Conservation (phyloP, 2,797 vertebrate genomes). For the Taeniopygia guttata region DNA sequence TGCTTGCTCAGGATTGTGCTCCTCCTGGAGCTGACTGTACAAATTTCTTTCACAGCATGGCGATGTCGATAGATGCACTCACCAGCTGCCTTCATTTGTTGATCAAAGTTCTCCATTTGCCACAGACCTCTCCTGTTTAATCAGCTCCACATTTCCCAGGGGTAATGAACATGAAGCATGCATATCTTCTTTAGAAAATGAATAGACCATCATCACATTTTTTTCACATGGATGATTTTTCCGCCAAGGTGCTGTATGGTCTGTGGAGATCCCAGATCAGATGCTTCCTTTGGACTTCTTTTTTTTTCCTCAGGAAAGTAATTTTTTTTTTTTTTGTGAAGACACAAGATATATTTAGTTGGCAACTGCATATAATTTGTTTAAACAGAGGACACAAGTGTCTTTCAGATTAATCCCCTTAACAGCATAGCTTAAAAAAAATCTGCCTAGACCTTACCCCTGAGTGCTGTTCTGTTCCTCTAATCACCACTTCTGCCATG, state of each 20-base stretch:
- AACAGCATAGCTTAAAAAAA: background rate
- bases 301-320: background rate
- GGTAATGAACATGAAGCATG: background rate
- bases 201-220: background rate
- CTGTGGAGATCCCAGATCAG: background rate
- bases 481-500: background rate
- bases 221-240: background rate
- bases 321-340: background rate
- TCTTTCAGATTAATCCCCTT: background rate
- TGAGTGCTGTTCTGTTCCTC: background rate
- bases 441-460: background rate
- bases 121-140: constrained; percentile 14
- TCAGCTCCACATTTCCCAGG: background rate
- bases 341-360: background rate
- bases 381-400: background rate
- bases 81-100: constrained; percentile 10
- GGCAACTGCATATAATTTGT: background rate
- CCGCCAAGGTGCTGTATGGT: background rate
- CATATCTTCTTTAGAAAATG: background rate
- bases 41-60: background rate
- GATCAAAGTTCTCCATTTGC: constrained; percentile 2
- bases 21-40: background rate
- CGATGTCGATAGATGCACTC: background rate
- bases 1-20: background rate
- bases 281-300: background rate